Evolutionary conservation across 2,797 vertebrate genomes (phyloP).

Genomic region (Artibeus jamaicensis): DNA sequence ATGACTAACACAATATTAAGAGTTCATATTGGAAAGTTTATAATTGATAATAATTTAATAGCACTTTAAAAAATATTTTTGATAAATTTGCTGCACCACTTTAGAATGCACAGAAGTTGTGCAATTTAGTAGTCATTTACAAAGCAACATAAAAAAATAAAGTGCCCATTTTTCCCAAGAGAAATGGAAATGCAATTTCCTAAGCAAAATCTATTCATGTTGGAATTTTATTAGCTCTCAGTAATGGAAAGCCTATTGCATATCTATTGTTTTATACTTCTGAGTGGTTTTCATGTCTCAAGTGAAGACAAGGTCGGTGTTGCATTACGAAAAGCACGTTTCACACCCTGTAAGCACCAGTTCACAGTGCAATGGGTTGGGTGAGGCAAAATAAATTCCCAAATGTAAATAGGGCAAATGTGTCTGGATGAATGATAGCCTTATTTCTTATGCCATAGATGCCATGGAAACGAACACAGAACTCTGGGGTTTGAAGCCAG

Average conservation of each 20-base stretch:
- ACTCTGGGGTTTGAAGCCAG: neutral
- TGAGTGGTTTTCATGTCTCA: slow-evolving; percentile 53
- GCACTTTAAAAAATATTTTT: neutral
- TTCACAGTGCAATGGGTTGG: neutral
- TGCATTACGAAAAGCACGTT: slow-evolving; percentile 39
- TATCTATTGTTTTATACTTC: slow-evolving; percentile 61
- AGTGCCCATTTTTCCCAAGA: slow-evolving; percentile 67
- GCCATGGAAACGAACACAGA: neutral
- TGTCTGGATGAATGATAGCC: slow-evolving; percentile 48
- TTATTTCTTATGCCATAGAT: slow-evolving; percentile 46
- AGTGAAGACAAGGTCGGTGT: slow-evolving; percentile 25
- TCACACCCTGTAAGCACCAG: neutral
- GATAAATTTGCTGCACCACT: slow-evolving; percentile 33
- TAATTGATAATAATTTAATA: slow-evolving; percentile 46
- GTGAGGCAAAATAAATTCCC: slow-evolving; percentile 49
- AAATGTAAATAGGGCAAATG: slow-evolving; percentile 47
- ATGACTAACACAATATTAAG: neutral
- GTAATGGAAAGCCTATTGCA: slow-evolving; percentile 69
- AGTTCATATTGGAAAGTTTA: slow-evolving; percentile 51
- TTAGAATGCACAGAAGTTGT: slow-evolving; percentile 39
- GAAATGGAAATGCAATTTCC: slow-evolving; percentile 69
- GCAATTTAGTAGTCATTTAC: slow-evolving; percentile 48
- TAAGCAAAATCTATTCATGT: slow-evolving; percentile 56
- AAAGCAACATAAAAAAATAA: slow-evolving; percentile 62
- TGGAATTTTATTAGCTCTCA: slow-evolving; percentile 71